Evolutionary conservation across 1,140 invertebrate species (phyloP).

Genomic region (Chymomyza costata): DNA sequence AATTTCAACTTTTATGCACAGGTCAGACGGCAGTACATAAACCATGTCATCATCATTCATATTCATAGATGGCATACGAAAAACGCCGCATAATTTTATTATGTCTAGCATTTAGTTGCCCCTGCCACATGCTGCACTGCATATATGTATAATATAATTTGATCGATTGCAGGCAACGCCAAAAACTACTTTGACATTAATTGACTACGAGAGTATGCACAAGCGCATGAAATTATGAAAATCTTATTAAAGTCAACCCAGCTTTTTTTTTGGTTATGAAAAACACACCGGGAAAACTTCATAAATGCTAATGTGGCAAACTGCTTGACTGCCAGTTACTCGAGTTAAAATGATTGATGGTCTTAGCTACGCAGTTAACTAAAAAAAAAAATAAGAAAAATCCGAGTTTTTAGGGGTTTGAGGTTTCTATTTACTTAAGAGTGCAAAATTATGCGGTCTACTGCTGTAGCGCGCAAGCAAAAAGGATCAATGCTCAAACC

Average conservation of each 20-base stretch:
- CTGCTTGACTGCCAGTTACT: constrained; percentile 32
- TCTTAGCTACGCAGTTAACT: constrained; percentile 20
- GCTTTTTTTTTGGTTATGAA: constrained; percentile 27
- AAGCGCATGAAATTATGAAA: constrained; percentile 71
- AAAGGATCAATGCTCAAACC: constrained; percentile 62
- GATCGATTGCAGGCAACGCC: constrained; percentile 51
- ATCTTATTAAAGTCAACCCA: constrained; percentile 66
- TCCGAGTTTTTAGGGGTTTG: constrained; percentile 23
- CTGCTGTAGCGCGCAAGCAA: constrained; percentile 20
- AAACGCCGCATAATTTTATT: constrained; percentile 55
- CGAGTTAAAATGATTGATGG: constrained; percentile 63
- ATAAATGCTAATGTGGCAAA: constrained; percentile 65
- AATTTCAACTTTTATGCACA: constrained; percentile 22
- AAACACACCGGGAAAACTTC: constrained; percentile 49
- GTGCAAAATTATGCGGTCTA: constrained; percentile 56
- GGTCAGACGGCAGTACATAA: constrained; percentile 16
- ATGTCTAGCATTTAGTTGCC: constrained; percentile 18
- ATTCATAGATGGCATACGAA: constrained; percentile 42
- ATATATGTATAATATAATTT: constrained; percentile 53
- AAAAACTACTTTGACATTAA: constrained; percentile 68
- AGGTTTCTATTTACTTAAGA: constrained; percentile 42
- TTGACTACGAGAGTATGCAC: constrained; percentile 71
- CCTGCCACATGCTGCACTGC: constrained; percentile 3
- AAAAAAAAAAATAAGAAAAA: constrained; percentile 9
- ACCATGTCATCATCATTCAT: constrained; percentile 51